phyloP scores from a whole-genome alignment of 2,888 invertebrate genomes.

The Pimpla rufipes region DNA sequence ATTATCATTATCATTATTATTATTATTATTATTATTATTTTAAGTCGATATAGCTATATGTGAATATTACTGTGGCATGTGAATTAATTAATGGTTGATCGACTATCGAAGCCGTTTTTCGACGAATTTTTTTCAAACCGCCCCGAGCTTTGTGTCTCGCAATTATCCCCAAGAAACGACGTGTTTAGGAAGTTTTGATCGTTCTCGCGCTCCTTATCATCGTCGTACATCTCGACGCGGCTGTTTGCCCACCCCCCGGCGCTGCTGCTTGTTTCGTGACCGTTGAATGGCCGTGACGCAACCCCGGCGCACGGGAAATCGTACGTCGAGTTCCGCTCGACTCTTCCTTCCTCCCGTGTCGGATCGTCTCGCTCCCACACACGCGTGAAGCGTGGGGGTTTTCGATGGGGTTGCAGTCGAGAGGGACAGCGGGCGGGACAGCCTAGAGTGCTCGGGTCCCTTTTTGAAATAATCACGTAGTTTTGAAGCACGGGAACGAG shows the following conservation, averaged over 20 bases:
- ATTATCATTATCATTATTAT: no score
- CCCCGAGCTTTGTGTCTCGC: slow-evolving; percentile 40
- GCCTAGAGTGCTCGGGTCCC: slow-evolving; percentile 71
- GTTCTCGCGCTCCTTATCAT: slow-evolving; percentile 41
- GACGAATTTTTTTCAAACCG: slow-evolving; percentile 26
- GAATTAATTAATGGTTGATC: background rate
- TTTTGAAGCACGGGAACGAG: slow-evolving; percentile 73
- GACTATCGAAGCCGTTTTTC: background rate
- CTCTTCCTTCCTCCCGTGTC: no score
- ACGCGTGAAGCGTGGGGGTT: background rate
- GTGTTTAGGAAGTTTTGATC: slow-evolving; percentile 43
- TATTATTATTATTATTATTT: no score
- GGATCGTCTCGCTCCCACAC: background rate
- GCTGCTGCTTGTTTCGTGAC: slow-evolving; percentile 14
- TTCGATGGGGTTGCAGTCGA: slow-evolving; percentile 22
- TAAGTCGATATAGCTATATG: background rate
- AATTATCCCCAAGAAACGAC: slow-evolving; percentile 56
- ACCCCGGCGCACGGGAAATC: background rate
- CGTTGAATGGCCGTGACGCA: slow-evolving; percentile 26
- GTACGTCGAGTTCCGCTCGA: background rate
- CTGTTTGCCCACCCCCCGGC: background rate
- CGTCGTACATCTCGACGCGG: slow-evolving; percentile 3
- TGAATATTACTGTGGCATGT: background rate
- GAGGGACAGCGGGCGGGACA: slow-evolving; percentile 62
- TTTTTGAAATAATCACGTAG: slow-evolving; percentile 83